Base-by-base conservation (phyloP, 2,797 vertebrate genomes). In the Microchirus variegatus region DNA sequence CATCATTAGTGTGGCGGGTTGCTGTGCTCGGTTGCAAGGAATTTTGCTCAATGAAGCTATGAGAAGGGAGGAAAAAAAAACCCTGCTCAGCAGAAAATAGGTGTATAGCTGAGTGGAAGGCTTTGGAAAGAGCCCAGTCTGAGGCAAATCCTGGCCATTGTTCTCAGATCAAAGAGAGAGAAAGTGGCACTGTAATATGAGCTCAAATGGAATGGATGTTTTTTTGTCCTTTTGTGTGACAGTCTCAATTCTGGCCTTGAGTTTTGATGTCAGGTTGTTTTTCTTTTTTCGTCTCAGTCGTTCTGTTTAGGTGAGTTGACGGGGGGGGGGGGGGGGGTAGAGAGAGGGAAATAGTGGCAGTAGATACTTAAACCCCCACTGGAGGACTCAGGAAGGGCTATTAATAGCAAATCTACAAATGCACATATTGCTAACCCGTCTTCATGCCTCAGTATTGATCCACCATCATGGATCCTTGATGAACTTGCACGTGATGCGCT, bases 161-260 rank as follows among this genome's bases (percentile, higher is more conserved):
- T 86, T 83, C 75, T 63, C 38, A 53, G 75, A 91, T 88, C 76
- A 87, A 85, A 87, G 78, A 52, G 54, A 54, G 43, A 41, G 63
- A 70, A 83, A 83, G 78, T 71, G 63, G 63, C 81, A 72, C 67
- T 63, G 82, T 80, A 88, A 84, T 61, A 74, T 35, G 54, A 85
- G 74, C 79, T 80, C 48, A 66, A 78, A 85, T 76, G 63, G 78
- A 87, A 86, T 69, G 62, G 55, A 80, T 73, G 76, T 77, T 81
- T 2, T 2, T 42, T 83, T 70, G 75, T 78, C 73, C 80, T 78
- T 80, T 85, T 67, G 66, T 86, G 72, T 69, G 76, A 84, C 81
- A 59, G 78, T 73, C 54, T 82, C 75, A 42, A 75, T 82, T 74
- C 57, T 63, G 73, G 76, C 75, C 70, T 77, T 53, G 67, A 70